Evolutionary conservation across 2,888 invertebrate species (phyloP).

Genomic region (Ceratothoa steindachneri): DNA sequence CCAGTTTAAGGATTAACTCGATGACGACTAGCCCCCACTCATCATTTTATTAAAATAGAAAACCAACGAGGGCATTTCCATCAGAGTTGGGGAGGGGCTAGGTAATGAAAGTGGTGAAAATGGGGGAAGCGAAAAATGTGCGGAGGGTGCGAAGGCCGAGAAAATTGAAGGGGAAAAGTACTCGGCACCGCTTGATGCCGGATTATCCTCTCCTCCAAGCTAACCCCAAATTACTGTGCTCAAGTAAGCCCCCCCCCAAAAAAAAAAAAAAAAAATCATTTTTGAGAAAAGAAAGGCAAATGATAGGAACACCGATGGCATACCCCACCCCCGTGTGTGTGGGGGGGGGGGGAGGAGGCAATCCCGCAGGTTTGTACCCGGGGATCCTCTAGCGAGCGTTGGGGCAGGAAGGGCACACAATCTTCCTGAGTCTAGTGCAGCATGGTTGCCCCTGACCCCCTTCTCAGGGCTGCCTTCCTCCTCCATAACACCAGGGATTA

Average conservation of each 20-base stretch:
- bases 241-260: not conserved
- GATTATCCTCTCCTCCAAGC: not conserved
- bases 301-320: not conserved
- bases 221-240: not conserved
- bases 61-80: no score
- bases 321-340: not conserved
- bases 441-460: no score
- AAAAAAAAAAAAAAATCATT: not conserved
- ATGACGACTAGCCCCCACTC: no score
- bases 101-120: conserved; percentile 7
- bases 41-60: no score
- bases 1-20: no score
- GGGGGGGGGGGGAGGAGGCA: not conserved
- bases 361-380: no score
- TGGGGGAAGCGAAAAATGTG: not conserved
- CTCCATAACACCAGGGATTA: no score
- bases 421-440: no score
- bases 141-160: not conserved
- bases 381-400: no score
- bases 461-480: no score
- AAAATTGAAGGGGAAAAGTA: not conserved
- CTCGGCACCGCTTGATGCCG: not conserved
- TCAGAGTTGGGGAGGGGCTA: no score
- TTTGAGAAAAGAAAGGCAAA: not conserved
- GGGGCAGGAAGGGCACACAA: no score